These are phyloP conservation scores for Protosalanx chinensis DNA, from an alignment of 2,797 vertebrate species.

Conservation along the genomic window DNA sequence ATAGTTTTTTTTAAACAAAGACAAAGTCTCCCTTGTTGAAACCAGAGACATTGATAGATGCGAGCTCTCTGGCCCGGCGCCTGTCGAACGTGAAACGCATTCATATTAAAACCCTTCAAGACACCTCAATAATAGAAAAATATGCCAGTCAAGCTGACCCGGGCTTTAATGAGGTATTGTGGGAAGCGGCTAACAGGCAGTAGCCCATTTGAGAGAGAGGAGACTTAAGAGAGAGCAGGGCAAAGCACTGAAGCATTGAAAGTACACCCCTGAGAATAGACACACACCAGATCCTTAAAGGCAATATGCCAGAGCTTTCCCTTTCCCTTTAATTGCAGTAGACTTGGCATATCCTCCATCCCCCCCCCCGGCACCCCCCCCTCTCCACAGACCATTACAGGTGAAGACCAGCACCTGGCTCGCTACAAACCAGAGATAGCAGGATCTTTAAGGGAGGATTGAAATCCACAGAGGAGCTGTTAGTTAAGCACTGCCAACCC, in stretches of 20 bases:
- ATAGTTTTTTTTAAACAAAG: conserved; percentile 8
- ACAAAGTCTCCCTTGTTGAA: conserved; percentile 29
- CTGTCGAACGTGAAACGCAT: conserved; percentile 43
- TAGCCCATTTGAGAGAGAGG: conserved; percentile 62
- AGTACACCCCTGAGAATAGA: conserved; percentile 61
- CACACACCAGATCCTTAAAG: conserved; percentile 68
- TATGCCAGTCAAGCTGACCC: conserved; percentile 53
- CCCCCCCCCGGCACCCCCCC: background rate
- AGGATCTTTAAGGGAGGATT: conserved; percentile 36
- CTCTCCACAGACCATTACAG: conserved; percentile 66
- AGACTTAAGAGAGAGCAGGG: conserved; percentile 57
- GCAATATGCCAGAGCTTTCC: conserved; percentile 57
- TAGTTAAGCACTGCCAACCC: conserved; percentile 54
- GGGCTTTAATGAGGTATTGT: conserved; percentile 67
- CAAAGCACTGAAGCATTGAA: conserved; percentile 62
- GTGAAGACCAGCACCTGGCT: conserved; percentile 68
- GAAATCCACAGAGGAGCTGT: conserved; percentile 62
- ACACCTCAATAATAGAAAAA: conserved; percentile 60
- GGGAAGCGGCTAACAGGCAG: conserved; percentile 66
- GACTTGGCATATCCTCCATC: conserved; percentile 61
- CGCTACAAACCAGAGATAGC: conserved; percentile 29
- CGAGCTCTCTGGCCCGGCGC: conserved; percentile 32
- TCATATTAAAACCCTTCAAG: conserved; percentile 45
- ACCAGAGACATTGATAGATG: conserved; percentile 21
- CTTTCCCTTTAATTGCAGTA: conserved; percentile 69